These are phyloP conservation scores for Hylomyscus alleni DNA, from an alignment of 2,797 vertebrate species.

Conservation along the genomic window DNA sequence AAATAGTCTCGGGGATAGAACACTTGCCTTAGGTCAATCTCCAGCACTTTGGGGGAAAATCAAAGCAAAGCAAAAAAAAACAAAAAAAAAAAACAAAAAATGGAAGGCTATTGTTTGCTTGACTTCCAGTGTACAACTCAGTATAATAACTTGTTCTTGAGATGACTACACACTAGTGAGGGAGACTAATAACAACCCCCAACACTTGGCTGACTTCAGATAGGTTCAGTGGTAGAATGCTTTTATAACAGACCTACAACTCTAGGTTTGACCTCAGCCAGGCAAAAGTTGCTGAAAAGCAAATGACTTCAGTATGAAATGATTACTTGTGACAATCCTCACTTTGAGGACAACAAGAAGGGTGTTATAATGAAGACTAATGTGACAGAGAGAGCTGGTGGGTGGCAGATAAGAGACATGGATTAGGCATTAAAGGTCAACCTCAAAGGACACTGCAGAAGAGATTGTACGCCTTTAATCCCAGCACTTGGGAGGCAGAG, in stretches of 20 bases:
- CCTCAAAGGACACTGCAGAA: neutral
- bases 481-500: too few relatives aligned
- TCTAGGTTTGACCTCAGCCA: neutral
- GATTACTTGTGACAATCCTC: neutral
- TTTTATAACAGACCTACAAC: neutral
- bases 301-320: neutral
- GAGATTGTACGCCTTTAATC: too few relatives aligned
- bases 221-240: neutral
- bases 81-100: neutral
- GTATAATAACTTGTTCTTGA: conserved; percentile 3
- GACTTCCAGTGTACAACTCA: neutral
- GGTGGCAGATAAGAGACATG: neutral
- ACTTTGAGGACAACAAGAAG: neutral
- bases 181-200: neutral
- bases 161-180: neutral
- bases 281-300: neutral
- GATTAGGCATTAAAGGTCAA: neutral
- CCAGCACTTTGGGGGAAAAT: neutral
- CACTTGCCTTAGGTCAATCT: neutral
- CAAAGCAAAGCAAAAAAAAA: neutral
- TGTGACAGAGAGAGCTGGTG: neutral
- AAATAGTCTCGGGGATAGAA: neutral
- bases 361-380: neutral
- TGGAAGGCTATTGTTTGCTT: neutral
- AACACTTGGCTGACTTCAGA: neutral